Evolutionary conservation across 2,888 invertebrate genomes (phyloP), one percentile per base, ranked within the genome.

Genomic region (Strigamia maritima): DNA sequence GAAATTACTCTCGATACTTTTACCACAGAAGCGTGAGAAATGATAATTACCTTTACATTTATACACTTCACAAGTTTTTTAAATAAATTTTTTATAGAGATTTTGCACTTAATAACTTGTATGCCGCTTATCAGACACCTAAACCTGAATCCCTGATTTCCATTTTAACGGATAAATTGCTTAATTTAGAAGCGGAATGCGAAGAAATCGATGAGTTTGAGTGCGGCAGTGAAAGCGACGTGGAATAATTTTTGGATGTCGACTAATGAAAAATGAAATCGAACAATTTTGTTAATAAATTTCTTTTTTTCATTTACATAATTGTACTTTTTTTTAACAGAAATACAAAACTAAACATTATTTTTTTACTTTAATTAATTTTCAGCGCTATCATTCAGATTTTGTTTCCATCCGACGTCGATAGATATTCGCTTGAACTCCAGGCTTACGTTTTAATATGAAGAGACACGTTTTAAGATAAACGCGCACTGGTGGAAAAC

Each of bases 391-490:
- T 44, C 40, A 44, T 10, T 44, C 40, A 12, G 75, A 75, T 75
- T 75, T 75, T 2, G 75, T 75, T 31, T 75, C 75, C 75, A 75
- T 75, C 12, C 28, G 2, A 2, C 35, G 7, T 31, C 19, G 19
- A 16, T 28, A 75, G 75, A 75, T 75, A 16, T 75, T 75, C 14
- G 75, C 75, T 31, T 75, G 75, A 12, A 75, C 35, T 26, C 77
- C 77, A 16, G 44, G 22, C 40, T 80, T 80, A 35, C 78, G 89
- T 85, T 91, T 92, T 83, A 95, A 87, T 83, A 95, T 92, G 81
- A 92, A 93, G 81, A 95, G 88, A 76, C 92, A 91, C 0, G 94
- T 94, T 85, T 92, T 94, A 0, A 92, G 93, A 78, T 83, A 83
- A 1, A 84, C 81, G 80, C 82, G 81, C 31, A 82, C 75, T 0